Evolutionary conservation across 2,888 invertebrate species (phyloP), one percentile per base, ranked within the genome.

Genomic region (Nymphalis c-album): DNA sequence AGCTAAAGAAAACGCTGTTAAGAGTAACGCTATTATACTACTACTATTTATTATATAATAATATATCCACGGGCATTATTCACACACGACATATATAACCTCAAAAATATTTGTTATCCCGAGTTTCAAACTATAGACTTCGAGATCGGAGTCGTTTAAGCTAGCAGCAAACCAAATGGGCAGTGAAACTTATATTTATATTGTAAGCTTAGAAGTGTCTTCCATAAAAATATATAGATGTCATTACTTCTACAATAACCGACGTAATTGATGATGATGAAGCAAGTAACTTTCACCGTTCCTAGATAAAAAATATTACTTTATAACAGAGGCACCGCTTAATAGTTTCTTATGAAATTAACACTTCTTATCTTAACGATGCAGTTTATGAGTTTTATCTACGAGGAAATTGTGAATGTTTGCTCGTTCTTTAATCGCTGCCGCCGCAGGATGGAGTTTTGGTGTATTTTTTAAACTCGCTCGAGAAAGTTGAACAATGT

Each of bases 341-440:
- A 82, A 81, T 67, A 70, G 80, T 85, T 83, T 85, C 81, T 78
- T 81, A 81, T 76, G 84, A 86, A 88, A 87, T 87, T 85, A 87
- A 85, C 83, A 77, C 81, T 70, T 75, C 78, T 87, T 88, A 87
- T 89, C 88, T 89, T 78, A 78, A 84, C 78, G 78, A 79, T 78
- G 67, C 63, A 77, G 72, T 74, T 85, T 86, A 85, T 81, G 80
- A 71, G 55, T 65, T 79, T 85, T 87, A 88, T 88, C 85, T 86
- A 80, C 75, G 74, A 78, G 81, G 85, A 85, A 85, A 83, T 78
- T 75, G 71, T 80, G 75, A 71, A 79, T 88, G 87, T 87, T 88
- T 87, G 82, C 80, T 78, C 76, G 78, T 80, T 80, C 76, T 74
- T 73, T 71, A 73, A 60, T 60, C 68, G 75, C 80, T 80, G 80